phyloP scores from a whole-genome alignment of 2,888 invertebrate species.

The Geotrupes spiniger region DNA sequence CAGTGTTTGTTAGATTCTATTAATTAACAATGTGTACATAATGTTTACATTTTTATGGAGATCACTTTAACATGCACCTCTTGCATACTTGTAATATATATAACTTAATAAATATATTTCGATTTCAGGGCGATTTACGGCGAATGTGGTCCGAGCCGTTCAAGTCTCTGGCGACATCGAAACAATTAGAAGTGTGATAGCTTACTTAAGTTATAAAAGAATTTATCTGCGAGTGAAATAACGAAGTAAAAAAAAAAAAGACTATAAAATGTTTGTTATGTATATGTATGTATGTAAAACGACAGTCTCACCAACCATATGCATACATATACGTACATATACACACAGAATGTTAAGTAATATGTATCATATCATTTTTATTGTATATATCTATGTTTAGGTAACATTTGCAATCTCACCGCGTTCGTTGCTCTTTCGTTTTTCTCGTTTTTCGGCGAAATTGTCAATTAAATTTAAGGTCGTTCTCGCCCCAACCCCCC shows the following conservation, averaged over 20 bases:
- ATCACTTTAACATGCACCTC: no score
- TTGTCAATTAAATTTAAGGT: no score
- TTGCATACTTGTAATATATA: no score
- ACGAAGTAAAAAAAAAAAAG: slow-evolving; percentile 8
- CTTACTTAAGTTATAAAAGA: slow-evolving; percentile 16
- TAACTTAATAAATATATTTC: no score
- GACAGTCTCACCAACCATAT: slow-evolving; percentile 1
- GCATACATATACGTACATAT: not conserved
- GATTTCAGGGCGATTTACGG: slow-evolving; percentile 88
- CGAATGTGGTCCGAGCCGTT: slow-evolving; percentile 99
- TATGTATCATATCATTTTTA: slow-evolving; percentile 20
- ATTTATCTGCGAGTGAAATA: slow-evolving; percentile 5
- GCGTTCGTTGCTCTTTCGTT: not conserved
- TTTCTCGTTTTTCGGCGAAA: not conserved
- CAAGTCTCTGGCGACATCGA: slow-evolving; percentile 76
- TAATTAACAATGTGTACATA: no score
- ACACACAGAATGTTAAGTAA: slow-evolving; percentile 14
- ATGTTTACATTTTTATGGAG: no score
- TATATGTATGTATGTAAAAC: slow-evolving; percentile 8
- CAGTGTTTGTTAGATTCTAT: not conserved
- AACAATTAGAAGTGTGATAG: slow-evolving; percentile 77
- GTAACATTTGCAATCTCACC: not conserved
- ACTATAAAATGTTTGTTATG: slow-evolving; percentile 14
- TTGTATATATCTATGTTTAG: slow-evolving; percentile 11
- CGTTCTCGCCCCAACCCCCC: no score